Percentiles rank a stretch among this genome's conserved stretches.
These are phyloP conservation scores for Metaphire vulgaris DNA, from an alignment of 1,140 invertebrate species.

Conservation along the genomic window DNA sequence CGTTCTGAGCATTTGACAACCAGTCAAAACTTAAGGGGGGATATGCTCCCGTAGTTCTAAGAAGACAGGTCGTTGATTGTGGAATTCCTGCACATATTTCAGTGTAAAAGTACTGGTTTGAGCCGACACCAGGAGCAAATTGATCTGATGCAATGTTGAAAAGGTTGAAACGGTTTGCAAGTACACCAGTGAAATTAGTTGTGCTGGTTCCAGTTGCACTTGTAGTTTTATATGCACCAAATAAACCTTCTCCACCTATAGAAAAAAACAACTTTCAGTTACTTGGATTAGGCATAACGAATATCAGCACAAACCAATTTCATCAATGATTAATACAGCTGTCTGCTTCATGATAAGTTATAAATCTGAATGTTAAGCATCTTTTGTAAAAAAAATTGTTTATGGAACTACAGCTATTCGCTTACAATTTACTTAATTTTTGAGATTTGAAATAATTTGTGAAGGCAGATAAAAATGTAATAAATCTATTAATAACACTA, in stretches of 20 bases:
- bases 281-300: no score
- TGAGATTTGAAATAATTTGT: no score
- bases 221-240: not conserved
- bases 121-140: not conserved
- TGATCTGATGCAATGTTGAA: not conserved
- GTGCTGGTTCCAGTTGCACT: not conserved
- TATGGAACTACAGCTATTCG: no score
- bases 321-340: no score
- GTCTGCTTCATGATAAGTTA: no score
- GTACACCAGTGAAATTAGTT: not conserved
- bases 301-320: no score
- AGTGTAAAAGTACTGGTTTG: not conserved
- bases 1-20: not conserved
- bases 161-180: not conserved
- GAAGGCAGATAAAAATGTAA: no score
- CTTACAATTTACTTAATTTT: no score
- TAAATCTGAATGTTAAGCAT: no score
- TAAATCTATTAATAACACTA: no score
- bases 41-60: not conserved
- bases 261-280: no score
- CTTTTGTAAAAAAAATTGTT: no score
- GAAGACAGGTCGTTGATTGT: not conserved
- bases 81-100: not conserved
- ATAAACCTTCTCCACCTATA: not conserved
- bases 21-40: not conserved